These are phyloP conservation scores for Myotis lucifugus DNA, from an alignment of 2,113 vertebrate genomes.

Conservation along the genomic window DNA sequence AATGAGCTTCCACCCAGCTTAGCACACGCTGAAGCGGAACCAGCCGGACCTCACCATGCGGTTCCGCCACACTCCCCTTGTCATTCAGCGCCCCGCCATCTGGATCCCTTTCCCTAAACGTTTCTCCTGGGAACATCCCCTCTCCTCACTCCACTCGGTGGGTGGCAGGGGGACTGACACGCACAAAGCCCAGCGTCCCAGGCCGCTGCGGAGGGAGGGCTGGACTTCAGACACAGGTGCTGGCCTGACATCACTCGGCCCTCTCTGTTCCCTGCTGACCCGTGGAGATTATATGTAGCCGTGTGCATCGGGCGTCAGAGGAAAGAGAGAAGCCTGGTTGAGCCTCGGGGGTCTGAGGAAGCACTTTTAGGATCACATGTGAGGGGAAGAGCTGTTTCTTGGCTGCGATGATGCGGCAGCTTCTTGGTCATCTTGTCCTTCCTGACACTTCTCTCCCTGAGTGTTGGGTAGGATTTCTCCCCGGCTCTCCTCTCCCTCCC, in stretches of 20 bases:
- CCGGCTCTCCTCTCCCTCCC: not conserved
- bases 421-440: not conserved
- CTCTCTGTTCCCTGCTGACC: not conserved
- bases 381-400: not conserved
- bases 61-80: not conserved
- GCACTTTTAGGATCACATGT: not conserved
- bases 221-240: fast-evolving
- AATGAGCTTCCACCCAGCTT: not conserved
- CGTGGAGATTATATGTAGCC: not conserved
- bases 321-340: not conserved
- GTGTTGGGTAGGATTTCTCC: not conserved
- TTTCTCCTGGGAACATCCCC: not conserved
- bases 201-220: not conserved
- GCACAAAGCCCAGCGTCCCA: not conserved
- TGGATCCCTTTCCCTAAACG: not conserved
- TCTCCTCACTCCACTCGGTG: not conserved
- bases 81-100: fast-evolving
- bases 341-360: not conserved
- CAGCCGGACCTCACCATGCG: not conserved
- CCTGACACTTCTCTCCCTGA: not conserved
- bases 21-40: not conserved
- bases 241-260: not conserved
- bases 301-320: not conserved
- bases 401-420: not conserved
- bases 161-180: not conserved